These are phyloP conservation scores for Melipona beecheii DNA, from an alignment of 2,888 invertebrate species.

Conservation along the genomic window DNA sequence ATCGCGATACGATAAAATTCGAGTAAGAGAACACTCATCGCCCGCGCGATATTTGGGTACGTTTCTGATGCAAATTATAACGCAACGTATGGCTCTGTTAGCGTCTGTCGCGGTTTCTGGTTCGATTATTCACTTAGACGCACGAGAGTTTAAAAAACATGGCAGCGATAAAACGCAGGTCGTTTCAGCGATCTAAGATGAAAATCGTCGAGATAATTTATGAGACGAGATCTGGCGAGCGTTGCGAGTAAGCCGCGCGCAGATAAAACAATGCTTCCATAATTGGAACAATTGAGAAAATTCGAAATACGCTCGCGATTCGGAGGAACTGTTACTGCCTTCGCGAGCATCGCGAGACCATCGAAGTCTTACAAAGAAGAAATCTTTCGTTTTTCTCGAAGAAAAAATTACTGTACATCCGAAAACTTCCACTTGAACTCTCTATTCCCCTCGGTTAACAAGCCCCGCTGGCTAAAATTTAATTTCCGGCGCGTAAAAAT, in stretches of 20 bases:
- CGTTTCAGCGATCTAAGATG: background rate
- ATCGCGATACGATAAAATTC: background rate
- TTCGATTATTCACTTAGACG: background rate
- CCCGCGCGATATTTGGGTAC: background rate
- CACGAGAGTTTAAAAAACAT: background rate
- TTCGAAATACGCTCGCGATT: no score
- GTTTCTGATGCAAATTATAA: background rate
- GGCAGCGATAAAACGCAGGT: background rate
- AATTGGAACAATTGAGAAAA: no score
- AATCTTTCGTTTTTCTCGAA: background rate
- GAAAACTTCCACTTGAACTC: background rate
- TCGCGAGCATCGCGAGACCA: no score
- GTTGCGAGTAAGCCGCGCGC: background rate
- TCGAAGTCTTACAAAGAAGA: background rate
- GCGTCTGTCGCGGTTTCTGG: background rate
- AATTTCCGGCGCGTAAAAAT: background rate
- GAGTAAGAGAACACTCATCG: background rate
- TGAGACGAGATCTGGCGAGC: background rate
- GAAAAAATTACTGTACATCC: background rate
- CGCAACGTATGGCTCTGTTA: background rate
- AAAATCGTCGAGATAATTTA: slow-evolving; percentile 1
- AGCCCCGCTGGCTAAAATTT: background rate
- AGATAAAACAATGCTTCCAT: no score
- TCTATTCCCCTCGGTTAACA: background rate
- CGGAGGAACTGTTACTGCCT: no score